These are phyloP conservation scores for Melolontha melolontha DNA, from an alignment of 2,888 invertebrate species.

Conservation along the genomic window DNA sequence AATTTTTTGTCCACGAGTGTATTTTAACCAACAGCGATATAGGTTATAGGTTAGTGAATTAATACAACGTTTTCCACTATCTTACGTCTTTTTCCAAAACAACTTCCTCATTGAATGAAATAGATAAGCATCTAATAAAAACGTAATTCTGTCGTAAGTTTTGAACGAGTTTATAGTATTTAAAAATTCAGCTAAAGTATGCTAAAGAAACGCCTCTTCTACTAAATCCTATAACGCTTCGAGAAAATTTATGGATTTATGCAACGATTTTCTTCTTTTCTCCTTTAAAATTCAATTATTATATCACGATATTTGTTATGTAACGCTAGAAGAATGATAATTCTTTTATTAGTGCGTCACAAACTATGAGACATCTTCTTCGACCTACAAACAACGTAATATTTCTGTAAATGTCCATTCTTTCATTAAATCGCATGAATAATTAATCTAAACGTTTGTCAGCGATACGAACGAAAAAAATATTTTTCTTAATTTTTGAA, in stretches of 20 bases:
- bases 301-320: conserved; percentile 4
- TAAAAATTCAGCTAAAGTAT: neutral
- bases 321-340: conserved; percentile 1
- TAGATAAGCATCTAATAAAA: no score
- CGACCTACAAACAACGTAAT: conserved; percentile 26
- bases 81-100: no score
- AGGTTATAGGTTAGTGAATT: no score
- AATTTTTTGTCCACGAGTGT: no score
- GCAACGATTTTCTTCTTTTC: conserved; percentile 13
- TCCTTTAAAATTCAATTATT: conserved; percentile 5
- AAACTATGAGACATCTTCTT: conserved; percentile 2
- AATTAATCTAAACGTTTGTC: conserved; percentile 22
- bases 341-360: conserved; percentile 11
- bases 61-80: no score
- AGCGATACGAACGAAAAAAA: conserved; percentile 1
- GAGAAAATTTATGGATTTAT: conserved; percentile 5
- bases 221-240: neutral
- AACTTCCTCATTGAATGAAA: no score
- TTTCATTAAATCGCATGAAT: conserved; percentile 21
- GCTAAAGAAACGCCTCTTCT: neutral
- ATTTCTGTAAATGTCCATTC: neutral
- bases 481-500: conserved; percentile 4
- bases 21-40: no score
- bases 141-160: no score
- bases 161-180: no score